Percentiles rank a stretch among this genome's conserved stretches.
These are phyloP conservation scores for Abscondita cerata DNA, from an alignment of 2,888 invertebrate species.

Conservation along the genomic window DNA sequence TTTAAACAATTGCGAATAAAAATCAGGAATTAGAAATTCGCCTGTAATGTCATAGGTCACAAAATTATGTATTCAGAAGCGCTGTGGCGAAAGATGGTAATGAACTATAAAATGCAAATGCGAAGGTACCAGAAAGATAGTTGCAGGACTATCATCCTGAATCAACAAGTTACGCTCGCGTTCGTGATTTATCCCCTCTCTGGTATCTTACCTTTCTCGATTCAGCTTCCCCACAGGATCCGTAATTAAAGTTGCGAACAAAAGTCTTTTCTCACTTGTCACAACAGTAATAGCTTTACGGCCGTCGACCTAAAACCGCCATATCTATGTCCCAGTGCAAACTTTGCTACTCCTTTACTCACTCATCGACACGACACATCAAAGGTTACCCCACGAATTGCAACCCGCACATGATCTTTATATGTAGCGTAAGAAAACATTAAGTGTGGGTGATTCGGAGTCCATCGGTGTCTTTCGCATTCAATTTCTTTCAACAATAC, in stretches of 20 bases:
- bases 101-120: too few species aligned
- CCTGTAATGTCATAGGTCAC: too few species aligned
- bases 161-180: slow-evolving; percentile 43
- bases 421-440: slow-evolving; percentile 40
- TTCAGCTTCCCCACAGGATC: slow-evolving; percentile 37
- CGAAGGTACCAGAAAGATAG: too few species aligned
- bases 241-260: slow-evolving; percentile 31
- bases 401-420: slow-evolving; percentile 39
- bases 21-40: too few species aligned
- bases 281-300: slow-evolving; percentile 26
- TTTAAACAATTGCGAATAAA: too few species aligned
- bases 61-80: too few species aligned
- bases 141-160: background rate
- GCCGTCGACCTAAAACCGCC: slow-evolving; percentile 28
- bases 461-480: slow-evolving; percentile 35
- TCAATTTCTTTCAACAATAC: slow-evolving; percentile 30
- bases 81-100: too few species aligned
- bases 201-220: slow-evolving; percentile 34
- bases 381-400: slow-evolving; percentile 39
- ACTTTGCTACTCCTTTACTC: slow-evolving; percentile 28
- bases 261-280: slow-evolving; percentile 31
- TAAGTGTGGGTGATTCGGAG: slow-evolving; percentile 40
- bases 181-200: slow-evolving; percentile 32
- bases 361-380: slow-evolving; percentile 32
- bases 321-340: slow-evolving; percentile 32